phyloP scores from a whole-genome alignment of 2,113 vertebrate genomes.

The Megaceryle maxima region DNA sequence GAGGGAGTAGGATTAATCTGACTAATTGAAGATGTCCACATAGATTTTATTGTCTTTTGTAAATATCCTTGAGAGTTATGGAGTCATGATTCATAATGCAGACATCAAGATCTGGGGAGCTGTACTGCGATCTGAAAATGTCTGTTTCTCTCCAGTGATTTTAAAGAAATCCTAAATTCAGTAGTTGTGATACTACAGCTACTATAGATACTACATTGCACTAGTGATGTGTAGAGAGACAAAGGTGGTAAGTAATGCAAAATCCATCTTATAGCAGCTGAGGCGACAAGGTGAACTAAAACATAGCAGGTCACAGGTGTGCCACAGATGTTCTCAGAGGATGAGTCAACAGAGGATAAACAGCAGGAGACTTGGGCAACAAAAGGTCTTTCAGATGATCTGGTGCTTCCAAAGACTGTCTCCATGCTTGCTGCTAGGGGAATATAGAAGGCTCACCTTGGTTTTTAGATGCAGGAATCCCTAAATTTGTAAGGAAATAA shows the following conservation, averaged over 20 bases:
- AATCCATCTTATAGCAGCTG: background rate
- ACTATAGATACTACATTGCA: background rate
- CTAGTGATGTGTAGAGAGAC: background rate
- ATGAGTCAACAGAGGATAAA: background rate
- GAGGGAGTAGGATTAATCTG: background rate
- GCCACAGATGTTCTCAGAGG: background rate
- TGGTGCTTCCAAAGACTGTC: background rate
- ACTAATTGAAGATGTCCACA: background rate
- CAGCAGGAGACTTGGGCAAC: background rate
- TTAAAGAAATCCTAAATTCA: background rate
- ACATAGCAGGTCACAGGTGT: background rate
- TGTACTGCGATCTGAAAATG: background rate
- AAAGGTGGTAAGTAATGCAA: background rate
- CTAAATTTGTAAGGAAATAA: background rate
- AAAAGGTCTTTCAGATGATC: background rate
- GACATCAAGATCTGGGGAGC: background rate
- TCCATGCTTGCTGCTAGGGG: background rate
- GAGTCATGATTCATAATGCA: background rate
- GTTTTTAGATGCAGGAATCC: background rate
- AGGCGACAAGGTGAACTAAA: background rate
- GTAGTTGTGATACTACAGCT: background rate
- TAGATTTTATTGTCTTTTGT: background rate
- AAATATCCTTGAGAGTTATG: background rate
- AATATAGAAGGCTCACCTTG: background rate
- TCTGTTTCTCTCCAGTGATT: background rate